Evolutionary conservation across 2,113 vertebrate genomes (phyloP).

Genomic region (Otolemur garnettii): DNA sequence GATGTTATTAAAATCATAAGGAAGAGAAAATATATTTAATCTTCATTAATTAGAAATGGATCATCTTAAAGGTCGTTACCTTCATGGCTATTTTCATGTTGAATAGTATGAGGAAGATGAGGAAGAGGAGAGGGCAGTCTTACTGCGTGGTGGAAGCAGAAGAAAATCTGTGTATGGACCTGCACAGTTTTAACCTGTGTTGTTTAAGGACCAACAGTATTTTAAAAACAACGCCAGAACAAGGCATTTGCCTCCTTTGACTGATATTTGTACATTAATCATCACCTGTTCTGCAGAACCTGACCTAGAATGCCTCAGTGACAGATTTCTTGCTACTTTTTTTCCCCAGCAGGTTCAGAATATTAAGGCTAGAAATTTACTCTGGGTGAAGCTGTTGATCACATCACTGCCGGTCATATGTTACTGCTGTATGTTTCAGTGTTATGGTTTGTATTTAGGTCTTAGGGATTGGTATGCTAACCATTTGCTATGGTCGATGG

Average conservation of each 20-base stretch:
- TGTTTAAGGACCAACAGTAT: neutral
- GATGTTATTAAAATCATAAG: neutral
- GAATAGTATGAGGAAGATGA: neutral
- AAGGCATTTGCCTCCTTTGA: neutral
- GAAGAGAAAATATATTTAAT: neutral
- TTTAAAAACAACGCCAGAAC: constrained; percentile 31
- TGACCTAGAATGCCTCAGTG: neutral
- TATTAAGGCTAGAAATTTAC: constrained; percentile 5
- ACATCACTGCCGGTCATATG: neutral
- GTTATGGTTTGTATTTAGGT: neutral
- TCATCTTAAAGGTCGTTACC: neutral
- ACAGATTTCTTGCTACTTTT: constrained; percentile 49
- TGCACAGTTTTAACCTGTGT: neutral
- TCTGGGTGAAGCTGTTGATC: neutral
- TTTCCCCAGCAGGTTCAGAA: constrained; percentile 25
- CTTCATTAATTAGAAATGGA: neutral
- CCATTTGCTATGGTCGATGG: neutral
- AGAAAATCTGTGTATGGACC: neutral
- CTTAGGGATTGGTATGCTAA: neutral
- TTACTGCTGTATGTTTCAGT: neutral
- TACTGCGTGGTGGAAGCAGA: neutral
- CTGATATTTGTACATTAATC: neutral
- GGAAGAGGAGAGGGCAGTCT: neutral
- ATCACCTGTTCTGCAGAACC: constrained; percentile 24
- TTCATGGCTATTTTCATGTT: neutral